Evolutionary conservation across 2,888 invertebrate genomes (phyloP).

Genomic region (Dendrolimus houi): DNA sequence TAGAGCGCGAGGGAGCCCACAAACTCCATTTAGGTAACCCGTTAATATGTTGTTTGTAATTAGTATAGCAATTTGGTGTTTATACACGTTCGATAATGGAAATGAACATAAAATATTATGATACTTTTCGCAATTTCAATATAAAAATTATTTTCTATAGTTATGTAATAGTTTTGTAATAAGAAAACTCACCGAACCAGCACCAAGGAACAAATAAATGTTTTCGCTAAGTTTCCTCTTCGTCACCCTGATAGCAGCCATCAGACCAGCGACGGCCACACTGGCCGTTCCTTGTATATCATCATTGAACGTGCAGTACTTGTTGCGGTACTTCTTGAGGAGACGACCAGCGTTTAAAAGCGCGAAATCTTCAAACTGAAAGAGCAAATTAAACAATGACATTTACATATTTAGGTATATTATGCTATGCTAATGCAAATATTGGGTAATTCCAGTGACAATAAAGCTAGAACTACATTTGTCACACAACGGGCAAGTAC

Average conservation of each 20-base stretch:
- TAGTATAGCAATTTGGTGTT: no score
- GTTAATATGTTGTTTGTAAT: no score
- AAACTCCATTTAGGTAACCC: no score
- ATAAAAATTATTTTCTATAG: no score
- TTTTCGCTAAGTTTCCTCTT: slow-evolving; percentile 90
- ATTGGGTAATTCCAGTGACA: no score
- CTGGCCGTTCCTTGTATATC: slow-evolving; percentile 99
- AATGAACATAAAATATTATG: neutral
- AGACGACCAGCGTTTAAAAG: slow-evolving; percentile 97
- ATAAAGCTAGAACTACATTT: no score
- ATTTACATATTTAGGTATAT: no score
- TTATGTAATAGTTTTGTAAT: no score
- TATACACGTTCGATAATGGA: neutral
- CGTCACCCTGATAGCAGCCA: slow-evolving; percentile 86
- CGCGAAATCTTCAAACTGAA: slow-evolving; percentile 97
- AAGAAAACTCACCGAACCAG: slow-evolving; percentile 79
- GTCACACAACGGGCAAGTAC: no score
- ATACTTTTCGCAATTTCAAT: neutral
- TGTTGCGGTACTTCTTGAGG: slow-evolving; percentile 91
- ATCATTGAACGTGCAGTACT: slow-evolving; percentile 98
- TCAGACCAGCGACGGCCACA: slow-evolving; percentile 95
- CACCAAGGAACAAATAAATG: slow-evolving; percentile 93
- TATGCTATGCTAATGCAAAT: no score
- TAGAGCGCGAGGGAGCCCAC: no score
- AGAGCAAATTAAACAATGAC: neutral